Percentiles rank a stretch among this genome's conserved stretches.
Conservation (phyloP, 2,888 invertebrate genomes). For the Drosophila percnosoma region DNA sequence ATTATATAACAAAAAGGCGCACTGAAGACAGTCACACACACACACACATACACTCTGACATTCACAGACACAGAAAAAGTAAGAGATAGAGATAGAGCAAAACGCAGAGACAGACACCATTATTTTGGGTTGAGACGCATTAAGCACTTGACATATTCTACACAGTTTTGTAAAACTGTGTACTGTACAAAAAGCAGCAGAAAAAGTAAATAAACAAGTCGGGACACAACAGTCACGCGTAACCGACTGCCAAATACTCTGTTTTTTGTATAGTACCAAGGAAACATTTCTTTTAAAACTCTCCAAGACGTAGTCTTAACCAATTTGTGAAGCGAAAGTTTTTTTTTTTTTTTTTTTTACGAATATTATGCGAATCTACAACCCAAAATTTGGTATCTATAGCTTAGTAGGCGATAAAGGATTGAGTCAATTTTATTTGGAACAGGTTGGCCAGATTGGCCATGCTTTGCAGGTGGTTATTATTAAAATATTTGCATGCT, state of each 20-base stretch:
- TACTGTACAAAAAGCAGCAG: slow-evolving; percentile 14
- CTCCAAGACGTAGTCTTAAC: neutral
- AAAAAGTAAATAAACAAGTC: neutral
- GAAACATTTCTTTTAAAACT: neutral
- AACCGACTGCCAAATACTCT: neutral
- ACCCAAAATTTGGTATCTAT: neutral
- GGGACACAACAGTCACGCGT: neutral
- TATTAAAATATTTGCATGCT: neutral
- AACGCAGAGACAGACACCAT: slow-evolving; percentile 29
- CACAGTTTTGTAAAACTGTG: slow-evolving; percentile 22
- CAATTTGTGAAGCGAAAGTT: neutral
- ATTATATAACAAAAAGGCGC: slow-evolving; percentile 79
- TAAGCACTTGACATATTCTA: slow-evolving; percentile 69
- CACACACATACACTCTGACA: slow-evolving; percentile 1
- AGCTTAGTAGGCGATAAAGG: neutral
- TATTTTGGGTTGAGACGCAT: slow-evolving; percentile 57
- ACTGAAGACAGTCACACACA: slow-evolving; percentile 61
- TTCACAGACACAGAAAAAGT: neutral
- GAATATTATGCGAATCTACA: neutral
- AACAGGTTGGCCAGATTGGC: neutral
- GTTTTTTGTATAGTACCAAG: neutral
- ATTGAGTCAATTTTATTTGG: neutral
- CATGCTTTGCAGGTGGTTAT: neutral
- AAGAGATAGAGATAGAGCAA: neutral
- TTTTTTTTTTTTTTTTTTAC: neutral